phyloP scores from a whole-genome alignment of 2,888 invertebrate genomes.

The Hanleya hanleyi region DNA sequence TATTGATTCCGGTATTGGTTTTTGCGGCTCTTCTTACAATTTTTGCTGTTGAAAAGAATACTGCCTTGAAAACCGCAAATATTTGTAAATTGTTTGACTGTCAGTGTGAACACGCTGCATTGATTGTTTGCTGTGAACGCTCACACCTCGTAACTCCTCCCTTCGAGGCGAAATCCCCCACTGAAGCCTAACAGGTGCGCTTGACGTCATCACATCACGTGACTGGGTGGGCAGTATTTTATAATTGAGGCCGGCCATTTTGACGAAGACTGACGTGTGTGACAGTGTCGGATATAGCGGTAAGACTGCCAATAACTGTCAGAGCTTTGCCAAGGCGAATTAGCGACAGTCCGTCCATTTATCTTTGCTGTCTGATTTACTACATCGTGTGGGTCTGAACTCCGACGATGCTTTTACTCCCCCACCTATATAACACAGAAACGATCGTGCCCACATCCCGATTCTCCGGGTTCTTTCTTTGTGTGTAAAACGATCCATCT shows the following conservation, averaged over 20 bases:
- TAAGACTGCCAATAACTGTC: conserved; percentile 12
- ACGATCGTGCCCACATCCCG: no score
- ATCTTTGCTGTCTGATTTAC: conserved; percentile 8
- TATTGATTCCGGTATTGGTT: no score
- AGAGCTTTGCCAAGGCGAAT: neutral
- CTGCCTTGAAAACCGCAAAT: no score
- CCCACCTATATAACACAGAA: no score
- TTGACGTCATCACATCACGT: conserved; percentile 2
- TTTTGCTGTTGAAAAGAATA: no score
- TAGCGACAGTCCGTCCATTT: neutral
- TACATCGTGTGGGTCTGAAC: neutral
- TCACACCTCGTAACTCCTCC: conserved; percentile 3
- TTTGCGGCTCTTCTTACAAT: no score
- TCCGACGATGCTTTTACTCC: no score
- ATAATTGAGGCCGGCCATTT: conserved; percentile 6
- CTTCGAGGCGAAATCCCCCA: neutral
- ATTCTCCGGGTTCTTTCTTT: no score
- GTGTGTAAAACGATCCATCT: no score
- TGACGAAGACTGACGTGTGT: conserved; percentile 11
- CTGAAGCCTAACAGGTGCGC: neutral
- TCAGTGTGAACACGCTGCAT: no score
- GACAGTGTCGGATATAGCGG: neutral
- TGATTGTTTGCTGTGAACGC: no score
- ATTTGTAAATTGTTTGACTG: no score
- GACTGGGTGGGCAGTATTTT: conserved; percentile 3